phyloP scores from a whole-genome alignment of 2,797 vertebrate species.

The Micromesistius poutassou region DNA sequence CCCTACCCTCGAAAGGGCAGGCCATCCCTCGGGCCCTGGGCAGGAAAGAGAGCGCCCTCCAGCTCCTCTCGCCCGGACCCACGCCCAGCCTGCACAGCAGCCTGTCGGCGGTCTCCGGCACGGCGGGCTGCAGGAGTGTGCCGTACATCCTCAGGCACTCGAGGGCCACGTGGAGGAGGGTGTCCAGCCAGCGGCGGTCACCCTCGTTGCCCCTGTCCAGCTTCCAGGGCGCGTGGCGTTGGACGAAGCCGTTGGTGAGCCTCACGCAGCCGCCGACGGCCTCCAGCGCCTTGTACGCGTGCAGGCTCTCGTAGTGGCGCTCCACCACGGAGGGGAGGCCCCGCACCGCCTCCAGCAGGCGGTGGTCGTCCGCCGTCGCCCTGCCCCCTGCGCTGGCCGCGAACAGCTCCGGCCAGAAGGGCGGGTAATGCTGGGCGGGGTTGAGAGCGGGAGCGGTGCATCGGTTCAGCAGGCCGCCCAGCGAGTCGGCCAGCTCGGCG shows the following conservation, averaged over 20 bases:
- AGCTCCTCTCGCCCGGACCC: slow-evolving; percentile 35
- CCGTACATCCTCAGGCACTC: slow-evolving; percentile 70
- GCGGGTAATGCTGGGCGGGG: slow-evolving; percentile 78
- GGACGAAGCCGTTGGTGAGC: slow-evolving; percentile 66
- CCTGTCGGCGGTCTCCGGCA: slow-evolving; percentile 78
- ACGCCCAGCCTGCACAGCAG: slow-evolving; percentile 85
- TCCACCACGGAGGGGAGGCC: slow-evolving; percentile 75
- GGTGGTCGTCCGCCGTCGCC: not conserved
- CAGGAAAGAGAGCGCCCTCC: slow-evolving; percentile 74
- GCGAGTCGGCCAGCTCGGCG: slow-evolving; percentile 83
- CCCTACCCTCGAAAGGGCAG: slow-evolving; percentile 83
- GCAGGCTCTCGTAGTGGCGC: slow-evolving; percentile 74
- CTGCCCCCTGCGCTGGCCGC: slow-evolving; percentile 36
- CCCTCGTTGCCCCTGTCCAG: slow-evolving; percentile 56
- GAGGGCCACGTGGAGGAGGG: slow-evolving; percentile 79
- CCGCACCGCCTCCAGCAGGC: slow-evolving; percentile 72
- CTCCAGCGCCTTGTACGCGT: slow-evolving; percentile 89
- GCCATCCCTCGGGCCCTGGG: slow-evolving; percentile 64
- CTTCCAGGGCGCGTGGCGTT: slow-evolving; percentile 89
- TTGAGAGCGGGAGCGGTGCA: slow-evolving; percentile 85
- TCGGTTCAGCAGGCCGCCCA: slow-evolving; percentile 87
- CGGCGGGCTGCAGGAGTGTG: slow-evolving; percentile 84
- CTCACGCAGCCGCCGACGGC: slow-evolving; percentile 80
- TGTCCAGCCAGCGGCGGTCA: slow-evolving; percentile 82
- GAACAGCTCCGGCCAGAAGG: slow-evolving; percentile 76